Base-by-base conservation (phyloP, 2,113 vertebrate species). In the Oceanites oceanicus region DNA sequence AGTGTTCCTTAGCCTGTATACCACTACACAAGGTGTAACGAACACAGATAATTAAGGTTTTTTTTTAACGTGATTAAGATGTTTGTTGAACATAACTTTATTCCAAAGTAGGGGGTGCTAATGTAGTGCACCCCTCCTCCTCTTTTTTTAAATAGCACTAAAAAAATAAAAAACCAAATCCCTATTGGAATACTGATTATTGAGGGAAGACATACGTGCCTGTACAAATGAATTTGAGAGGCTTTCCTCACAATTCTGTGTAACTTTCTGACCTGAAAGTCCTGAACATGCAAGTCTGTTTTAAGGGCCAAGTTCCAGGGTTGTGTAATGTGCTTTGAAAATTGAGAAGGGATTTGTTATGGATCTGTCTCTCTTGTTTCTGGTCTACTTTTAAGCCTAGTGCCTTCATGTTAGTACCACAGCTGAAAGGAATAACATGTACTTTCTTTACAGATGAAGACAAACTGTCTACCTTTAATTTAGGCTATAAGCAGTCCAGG, bases 141-240 rank as follows among this genome's bases (percentile, higher is more conserved):
- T 58, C 8, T 32, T 47, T 68, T 66, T 73, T 58, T 21, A 34
- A 77, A 27, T 38, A 58, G 38, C 32, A 38, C 55, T 86, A 23
- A 44, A 71, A 49, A 16, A 62, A 38, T 12, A 22, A 18, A 65
- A 29, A 1, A 12, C 32, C 7, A 52, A 44, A 61, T 88, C 6
- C 5, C 27, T 16, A 0, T 4, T 61, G 23, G 17, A 77, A 55
- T 85, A 25, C 32, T 38, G 32, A 15, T 76, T 59, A 17, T 42
- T 42, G 47, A 79, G 17, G 1, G 1, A 71, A 71, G 62, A 19
- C 15, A 27, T 40, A 14, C 0, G 2, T 63, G n/a, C 16, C 32
- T 72, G 1, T 55, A 47, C 25, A 45, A 25, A 76, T 30, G 11
- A 8, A 5, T 65, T 50, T 80, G 42, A 14, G 65, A 86, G 22